A percentile compares a stretch with the other conserved stretches of the same genome.
Conservation (phyloP, 1,140 invertebrate species). For the Drosophila lowei region DNA sequence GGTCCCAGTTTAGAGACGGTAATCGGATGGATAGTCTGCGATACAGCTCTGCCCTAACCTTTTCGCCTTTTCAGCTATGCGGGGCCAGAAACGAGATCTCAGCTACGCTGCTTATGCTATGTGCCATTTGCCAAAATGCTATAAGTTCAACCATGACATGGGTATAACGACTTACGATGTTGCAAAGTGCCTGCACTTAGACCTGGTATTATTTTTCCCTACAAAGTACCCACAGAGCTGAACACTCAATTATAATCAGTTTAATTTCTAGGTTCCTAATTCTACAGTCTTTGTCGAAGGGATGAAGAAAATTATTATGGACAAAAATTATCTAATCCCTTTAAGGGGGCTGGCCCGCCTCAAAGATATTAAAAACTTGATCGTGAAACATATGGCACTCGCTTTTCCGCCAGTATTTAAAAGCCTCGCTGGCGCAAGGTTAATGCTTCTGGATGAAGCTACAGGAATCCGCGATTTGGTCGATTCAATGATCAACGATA, state of each 20-base stretch:
- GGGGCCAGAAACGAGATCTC: conserved; percentile 87
- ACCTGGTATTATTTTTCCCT: conserved; percentile 25
- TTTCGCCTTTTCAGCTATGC: conserved; percentile 85
- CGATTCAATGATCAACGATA: conserved; percentile 42
- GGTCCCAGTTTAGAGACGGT: conserved; percentile 88
- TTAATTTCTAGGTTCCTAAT: conserved; percentile 35
- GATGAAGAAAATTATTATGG: conserved; percentile 22
- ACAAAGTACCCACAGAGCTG: too few species aligned
- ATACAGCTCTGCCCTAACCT: too few species aligned
- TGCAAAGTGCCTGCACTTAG: conserved; percentile 47
- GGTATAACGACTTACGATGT: conserved; percentile 85
- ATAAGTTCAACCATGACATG: conserved; percentile 85
- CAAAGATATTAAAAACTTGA: conserved; percentile 1
- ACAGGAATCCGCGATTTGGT: conserved; percentile 20
- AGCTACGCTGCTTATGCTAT: conserved; percentile 31
- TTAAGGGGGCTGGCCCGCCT: conserved; percentile 16
- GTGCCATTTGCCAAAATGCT: conserved; percentile 15
- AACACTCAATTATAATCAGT: too few species aligned
- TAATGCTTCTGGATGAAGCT: too few species aligned
- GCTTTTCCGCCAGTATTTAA: too few species aligned
- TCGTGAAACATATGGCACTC: conserved; percentile 12
- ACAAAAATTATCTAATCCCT: neutral
- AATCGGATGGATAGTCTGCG: conserved; percentile 12
- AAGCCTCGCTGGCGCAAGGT: too few species aligned
- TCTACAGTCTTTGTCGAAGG: conserved; percentile 17